Evolutionary conservation across 2,888 invertebrate species (phyloP).

Genomic region (Uloborus plumipes): DNA sequence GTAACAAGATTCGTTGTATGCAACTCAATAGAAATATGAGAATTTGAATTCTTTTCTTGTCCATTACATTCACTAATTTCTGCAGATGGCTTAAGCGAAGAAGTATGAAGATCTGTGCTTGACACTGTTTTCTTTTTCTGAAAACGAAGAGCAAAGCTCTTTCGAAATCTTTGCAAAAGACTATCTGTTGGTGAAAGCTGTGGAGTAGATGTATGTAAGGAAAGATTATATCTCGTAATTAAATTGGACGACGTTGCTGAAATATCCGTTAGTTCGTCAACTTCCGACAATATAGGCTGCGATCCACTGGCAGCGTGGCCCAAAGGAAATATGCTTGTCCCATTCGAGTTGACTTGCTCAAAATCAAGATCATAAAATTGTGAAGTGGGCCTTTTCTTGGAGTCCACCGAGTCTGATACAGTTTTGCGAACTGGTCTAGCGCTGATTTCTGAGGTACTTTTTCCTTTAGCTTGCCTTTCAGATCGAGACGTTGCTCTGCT

Average conservation of each 20-base stretch:
- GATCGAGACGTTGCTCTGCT: constrained; percentile 46
- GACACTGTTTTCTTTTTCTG: constrained; percentile 72
- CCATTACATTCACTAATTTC: too few relatives aligned
- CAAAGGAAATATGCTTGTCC: constrained; percentile 17
- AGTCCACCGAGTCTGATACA: background rate
- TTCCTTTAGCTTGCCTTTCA: constrained; percentile 54
- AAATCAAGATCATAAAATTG: constrained; percentile 55
- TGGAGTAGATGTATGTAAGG: constrained; percentile 53
- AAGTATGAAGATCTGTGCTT: background rate
- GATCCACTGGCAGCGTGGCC: constrained; percentile 37
- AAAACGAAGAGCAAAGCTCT: constrained; percentile 78
- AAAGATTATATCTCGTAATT: constrained; percentile 8
- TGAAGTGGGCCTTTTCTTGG: constrained; percentile 51
- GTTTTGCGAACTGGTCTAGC: constrained; percentile 17
- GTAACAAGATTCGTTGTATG: background rate
- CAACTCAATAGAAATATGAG: too few relatives aligned
- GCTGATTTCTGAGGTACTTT: constrained; percentile 53
- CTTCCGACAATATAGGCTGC: constrained; percentile 34
- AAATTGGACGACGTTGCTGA: constrained; percentile 16
- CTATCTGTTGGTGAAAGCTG: constrained; percentile 72
- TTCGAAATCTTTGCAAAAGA: constrained; percentile 80
- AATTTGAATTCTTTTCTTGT: too few relatives aligned
- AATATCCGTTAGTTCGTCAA: constrained; percentile 30
- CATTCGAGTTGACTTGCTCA: constrained; percentile 17
- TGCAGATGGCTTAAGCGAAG: too few relatives aligned